These are phyloP conservation scores for Bombylius major DNA, from an alignment of 2,888 invertebrate species.

Conservation along the genomic window DNA sequence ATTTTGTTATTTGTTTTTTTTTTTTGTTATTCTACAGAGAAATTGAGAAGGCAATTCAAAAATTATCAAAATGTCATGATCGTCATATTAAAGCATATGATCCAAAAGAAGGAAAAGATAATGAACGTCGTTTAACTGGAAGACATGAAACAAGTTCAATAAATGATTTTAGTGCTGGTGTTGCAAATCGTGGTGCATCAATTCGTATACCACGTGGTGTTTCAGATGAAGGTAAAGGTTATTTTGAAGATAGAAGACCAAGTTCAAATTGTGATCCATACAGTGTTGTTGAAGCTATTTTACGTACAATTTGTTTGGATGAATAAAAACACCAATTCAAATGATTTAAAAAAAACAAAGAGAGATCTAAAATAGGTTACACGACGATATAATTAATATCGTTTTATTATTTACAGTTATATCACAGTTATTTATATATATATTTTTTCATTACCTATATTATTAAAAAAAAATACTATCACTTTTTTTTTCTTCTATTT, in stretches of 20 bases:
- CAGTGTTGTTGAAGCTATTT: slow-evolving; percentile 68
- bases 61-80: slow-evolving; percentile 79
- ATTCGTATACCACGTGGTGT: slow-evolving; percentile 88
- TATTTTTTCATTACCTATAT: too few species aligned
- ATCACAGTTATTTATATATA: too few species aligned
- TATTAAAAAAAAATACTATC: too few species aligned
- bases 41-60: slow-evolving; percentile 93
- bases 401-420: too few species aligned
- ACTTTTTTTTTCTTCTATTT: too few species aligned
- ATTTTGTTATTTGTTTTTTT: too few species aligned
- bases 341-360: too few species aligned
- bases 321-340: slow-evolving; percentile 18
- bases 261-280: slow-evolving; percentile 91
- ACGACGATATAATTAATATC: too few species aligned
- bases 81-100: slow-evolving; percentile 95
- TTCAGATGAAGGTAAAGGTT: slow-evolving; percentile 86
- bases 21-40: slow-evolving; percentile 42
- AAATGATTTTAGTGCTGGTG: slow-evolving; percentile 84
- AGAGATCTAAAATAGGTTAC: too few species aligned
- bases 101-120: slow-evolving; percentile 91
- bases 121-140: slow-evolving; percentile 89
- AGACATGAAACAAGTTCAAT: slow-evolving; percentile 94
- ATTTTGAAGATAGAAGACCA: slow-evolving; percentile 88
- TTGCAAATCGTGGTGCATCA: slow-evolving; percentile 88
- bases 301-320: slow-evolving; percentile 72